These are phyloP conservation scores for Syrmaticus mikado DNA, from an alignment of 2,113 vertebrate genomes.

Conservation along the genomic window DNA sequence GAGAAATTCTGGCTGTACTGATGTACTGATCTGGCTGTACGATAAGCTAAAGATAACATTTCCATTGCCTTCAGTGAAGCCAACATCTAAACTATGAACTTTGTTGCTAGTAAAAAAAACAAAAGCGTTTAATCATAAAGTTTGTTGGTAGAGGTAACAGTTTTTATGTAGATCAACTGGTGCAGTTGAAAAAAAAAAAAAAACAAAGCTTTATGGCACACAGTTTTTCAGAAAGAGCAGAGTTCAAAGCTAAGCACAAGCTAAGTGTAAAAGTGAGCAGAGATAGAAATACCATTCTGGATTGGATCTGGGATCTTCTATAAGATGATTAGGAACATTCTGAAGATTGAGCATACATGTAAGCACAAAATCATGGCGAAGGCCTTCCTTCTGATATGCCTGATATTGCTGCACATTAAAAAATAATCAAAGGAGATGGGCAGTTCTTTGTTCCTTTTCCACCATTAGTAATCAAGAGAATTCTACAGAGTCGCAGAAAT, in stretches of 20 bases:
- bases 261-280: background rate
- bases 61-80: background rate
- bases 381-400: background rate
- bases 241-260: background rate
- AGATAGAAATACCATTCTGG: background rate
- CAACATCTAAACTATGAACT: background rate
- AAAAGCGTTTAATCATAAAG: background rate
- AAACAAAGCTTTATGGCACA: background rate
- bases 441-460: background rate
- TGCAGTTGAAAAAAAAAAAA: background rate
- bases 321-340: background rate
- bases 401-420: background rate
- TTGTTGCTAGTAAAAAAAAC: background rate
- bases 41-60: background rate
- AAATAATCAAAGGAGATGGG: background rate
- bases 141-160: background rate
- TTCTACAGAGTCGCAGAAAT: background rate
- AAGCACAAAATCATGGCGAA: slow-evolving; percentile 14
- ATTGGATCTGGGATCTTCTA: background rate
- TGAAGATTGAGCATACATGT: background rate
- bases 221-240: background rate
- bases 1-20: background rate
- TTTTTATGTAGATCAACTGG: background rate
- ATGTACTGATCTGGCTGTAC: background rate
- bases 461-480: background rate